Base-by-base conservation (phyloP, 2,888 invertebrate species). In the Eilema sororculum region DNA sequence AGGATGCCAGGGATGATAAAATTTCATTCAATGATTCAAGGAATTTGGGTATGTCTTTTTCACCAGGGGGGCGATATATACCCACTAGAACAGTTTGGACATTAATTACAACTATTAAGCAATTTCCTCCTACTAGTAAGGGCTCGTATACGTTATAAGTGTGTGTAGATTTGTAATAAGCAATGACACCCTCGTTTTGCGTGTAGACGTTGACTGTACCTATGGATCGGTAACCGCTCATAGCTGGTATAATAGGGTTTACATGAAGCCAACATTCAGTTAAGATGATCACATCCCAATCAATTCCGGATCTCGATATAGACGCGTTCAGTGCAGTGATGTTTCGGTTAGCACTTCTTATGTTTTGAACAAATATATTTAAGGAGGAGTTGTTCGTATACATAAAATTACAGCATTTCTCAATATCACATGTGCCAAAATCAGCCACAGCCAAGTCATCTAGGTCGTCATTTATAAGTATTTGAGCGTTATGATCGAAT, bases 121-220 rank as follows among this genome's bases (percentile, higher is more conserved):
- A n/a, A n/a, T n/a, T 9, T 37, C 9, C 37, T 1, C 24, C 25
- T 13, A 0, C 10, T 4, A 58, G 10, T 10, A 22, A 24, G 25
- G 58, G 58, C 22, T 58, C 25, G 25, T 25, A 25, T 58, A 25
- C 25, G 3, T 8, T 58, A 25, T 25, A 25, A 13, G 22, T 25
- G 4, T 25, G 13, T 1, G 13, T 58, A 22, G 24, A 25, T 58
- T 58, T 58, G 13, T 58, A 58, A 12, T 58, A 58, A 10, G 13
- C 58, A 58, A 58, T 25, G 1, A 58, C 58, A 58, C 58, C 58
- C 16, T 58, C 58, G 58, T 58, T 58, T 58, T 58, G 58, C 25
- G 58, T 25, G 4, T 25, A 13, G 10, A 58, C 58, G 3, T 25
- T 58, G 4, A 25, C 8, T 24, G 58, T 58, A 16, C 25, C 24